Evolutionary conservation across 2,888 invertebrate species (phyloP).

Genomic region (Ophioninae sp.): DNA sequence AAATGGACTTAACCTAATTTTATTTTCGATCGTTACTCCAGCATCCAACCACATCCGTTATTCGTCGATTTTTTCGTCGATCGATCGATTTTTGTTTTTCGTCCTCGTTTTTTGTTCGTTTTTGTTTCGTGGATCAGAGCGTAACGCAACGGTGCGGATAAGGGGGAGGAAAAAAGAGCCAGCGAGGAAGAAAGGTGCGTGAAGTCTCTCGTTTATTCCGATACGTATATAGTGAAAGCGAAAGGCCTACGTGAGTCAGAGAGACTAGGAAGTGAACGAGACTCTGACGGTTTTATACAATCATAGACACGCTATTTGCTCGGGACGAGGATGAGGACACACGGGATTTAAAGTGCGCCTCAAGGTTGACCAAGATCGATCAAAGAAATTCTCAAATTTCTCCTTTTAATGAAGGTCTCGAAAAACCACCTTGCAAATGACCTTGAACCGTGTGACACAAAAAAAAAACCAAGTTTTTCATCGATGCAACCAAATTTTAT

Average conservation of each 20-base stretch:
- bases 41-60: no score
- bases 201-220: slow-evolving; percentile 26
- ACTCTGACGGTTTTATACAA: slow-evolving; percentile 51
- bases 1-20: no score
- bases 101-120: slow-evolving; percentile 17
- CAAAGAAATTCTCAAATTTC: slow-evolving; percentile 19
- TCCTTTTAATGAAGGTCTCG: background rate
- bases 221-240: slow-evolving; percentile 75
- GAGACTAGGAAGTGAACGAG: slow-evolving; percentile 64
- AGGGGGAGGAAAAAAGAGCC: background rate
- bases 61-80: no score
- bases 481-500: no score
- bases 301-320: slow-evolving; percentile 33
- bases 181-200: slow-evolving; percentile 40
- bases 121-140: slow-evolving; percentile 1
- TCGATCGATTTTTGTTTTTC: slow-evolving; percentile 1
- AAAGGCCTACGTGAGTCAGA: slow-evolving; percentile 77
- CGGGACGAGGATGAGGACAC: slow-evolving; percentile 3
- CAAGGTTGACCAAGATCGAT: slow-evolving; percentile 32
- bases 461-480: no score
- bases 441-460: no score
- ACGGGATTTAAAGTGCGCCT: slow-evolving; percentile 14
- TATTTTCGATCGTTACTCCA: no score
- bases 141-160: slow-evolving; percentile 10
- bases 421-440: no score